Base-by-base conservation (phyloP, 2,797 vertebrate species). In the Champsocephalus gunnari region DNA sequence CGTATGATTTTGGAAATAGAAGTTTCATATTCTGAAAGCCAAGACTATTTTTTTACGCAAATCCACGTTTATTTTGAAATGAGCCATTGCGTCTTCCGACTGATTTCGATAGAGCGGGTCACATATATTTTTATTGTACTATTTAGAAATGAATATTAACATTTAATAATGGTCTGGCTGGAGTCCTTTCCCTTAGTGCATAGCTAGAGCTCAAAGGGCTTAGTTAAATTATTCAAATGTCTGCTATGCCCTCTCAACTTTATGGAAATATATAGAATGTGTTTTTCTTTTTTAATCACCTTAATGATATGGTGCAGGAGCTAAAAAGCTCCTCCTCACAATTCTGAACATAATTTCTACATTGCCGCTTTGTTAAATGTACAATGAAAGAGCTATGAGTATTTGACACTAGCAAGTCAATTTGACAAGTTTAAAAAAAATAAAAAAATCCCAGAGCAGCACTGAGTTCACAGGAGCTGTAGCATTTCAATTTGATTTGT, bases 291-390 rank as follows among this genome's bases (percentile, higher is more conserved):
- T 73, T 45, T 54, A 21, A 61, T 69, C 64, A 24, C 24, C 57
- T 65, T 48, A 65, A 74, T 54, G 34, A 19, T 63, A 34, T 43
- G 21, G 50, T 0, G 3, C 12, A 28, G 43, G 24, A 56, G 24
- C 9, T 58, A n/a, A 17, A 66, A 74, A 41, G 53, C 5, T 0
- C 58, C 55, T 69, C 49, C 24, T 60, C 34, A 55, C 9, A 41
- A 44, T 59, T 57, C 65, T 24, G 12, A 66, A 50, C 49, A 70
- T 64, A 81, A 83, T 62, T 66, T 45, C 69, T 80, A 50, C 57
- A 51, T 73, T 75, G 51, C 67, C 63, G 64, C 53, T 54, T 76
- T 77, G 63, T 75, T 82, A 80, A 87, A 79, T 45, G 32, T 41
- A 41, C 53, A 63, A 58, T 61, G 38, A 70, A 63, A 77, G 57